These are phyloP conservation scores for Diploptera punctata DNA, from an alignment of 2,888 invertebrate genomes.

Conservation along the genomic window DNA sequence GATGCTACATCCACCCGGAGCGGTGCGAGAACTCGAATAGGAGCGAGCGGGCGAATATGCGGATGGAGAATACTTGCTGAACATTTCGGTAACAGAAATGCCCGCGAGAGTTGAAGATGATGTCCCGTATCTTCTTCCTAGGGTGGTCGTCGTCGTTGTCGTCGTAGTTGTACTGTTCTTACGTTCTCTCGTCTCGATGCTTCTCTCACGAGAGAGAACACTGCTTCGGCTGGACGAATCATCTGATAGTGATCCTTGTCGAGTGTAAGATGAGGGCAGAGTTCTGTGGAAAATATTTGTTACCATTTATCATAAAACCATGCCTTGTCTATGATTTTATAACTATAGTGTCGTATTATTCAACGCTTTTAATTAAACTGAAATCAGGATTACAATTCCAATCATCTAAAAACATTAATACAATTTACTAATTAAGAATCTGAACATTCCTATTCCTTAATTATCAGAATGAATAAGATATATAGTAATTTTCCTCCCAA, in stretches of 20 bases:
- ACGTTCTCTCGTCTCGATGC: not conserved
- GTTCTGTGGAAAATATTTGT: no score
- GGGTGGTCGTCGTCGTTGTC: not conserved
- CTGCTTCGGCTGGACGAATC: not conserved
- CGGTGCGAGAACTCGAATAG: not conserved
- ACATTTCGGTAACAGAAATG: constrained; percentile 62
- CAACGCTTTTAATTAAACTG: no score
- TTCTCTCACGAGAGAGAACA: not conserved
- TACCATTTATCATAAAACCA: no score
- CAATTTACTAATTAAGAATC: no score
- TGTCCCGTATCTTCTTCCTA: not conserved
- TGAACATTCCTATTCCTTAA: no score
- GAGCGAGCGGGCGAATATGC: constrained; percentile 66
- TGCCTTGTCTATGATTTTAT: no score
- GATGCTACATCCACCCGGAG: not conserved
- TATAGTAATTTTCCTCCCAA: no score
- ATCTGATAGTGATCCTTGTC: constrained; percentile 20
- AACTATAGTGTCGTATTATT: no score
- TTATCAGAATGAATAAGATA: no score
- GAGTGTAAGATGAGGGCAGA: constrained; percentile 17
- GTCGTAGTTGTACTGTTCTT: not conserved
- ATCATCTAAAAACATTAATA: no score
- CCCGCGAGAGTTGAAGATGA: not conserved
- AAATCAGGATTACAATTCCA: no score
- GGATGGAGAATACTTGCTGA: constrained; percentile 77